Evolutionary conservation across 1,140 invertebrate genomes (phyloP).

Genomic region (Lithobius niger): DNA sequence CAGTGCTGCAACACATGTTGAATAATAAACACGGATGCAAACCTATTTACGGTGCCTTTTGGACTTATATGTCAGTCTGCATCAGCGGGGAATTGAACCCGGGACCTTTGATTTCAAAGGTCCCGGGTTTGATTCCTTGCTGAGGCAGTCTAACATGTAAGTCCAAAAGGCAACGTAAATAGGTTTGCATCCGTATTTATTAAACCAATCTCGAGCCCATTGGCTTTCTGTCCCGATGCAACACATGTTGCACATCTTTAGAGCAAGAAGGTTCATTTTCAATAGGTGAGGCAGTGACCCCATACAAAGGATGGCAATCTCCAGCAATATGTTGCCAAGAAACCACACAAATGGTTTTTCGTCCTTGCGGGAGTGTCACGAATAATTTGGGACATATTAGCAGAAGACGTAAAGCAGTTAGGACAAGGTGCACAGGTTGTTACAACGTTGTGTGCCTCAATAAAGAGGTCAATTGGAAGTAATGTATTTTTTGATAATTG

Average conservation of each 20-base stretch:
- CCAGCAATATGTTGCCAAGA: slow-evolving; percentile 18
- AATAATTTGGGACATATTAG: not conserved
- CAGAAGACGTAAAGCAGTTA: not conserved
- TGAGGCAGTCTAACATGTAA: too few relatives aligned
- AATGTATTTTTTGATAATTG: not conserved
- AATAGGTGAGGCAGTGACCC: slow-evolving; percentile 18
- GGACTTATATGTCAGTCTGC: too few relatives aligned
- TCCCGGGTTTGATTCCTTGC: too few relatives aligned
- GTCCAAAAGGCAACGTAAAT: too few relatives aligned
- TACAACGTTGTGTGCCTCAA: not conserved
- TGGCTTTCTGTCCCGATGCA: too few relatives aligned
- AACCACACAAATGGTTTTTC: slow-evolving; percentile 18
- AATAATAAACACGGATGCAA: too few relatives aligned
- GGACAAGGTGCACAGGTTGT: not conserved
- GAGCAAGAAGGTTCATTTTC: slow-evolving; percentile 1
- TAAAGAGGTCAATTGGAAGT: not conserved
- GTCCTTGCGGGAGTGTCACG: not conserved
- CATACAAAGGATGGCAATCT: slow-evolving; percentile 17
- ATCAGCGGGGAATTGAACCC: too few relatives aligned
- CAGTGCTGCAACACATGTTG: not conserved
- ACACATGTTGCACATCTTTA: not conserved
- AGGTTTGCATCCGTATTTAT: too few relatives aligned
- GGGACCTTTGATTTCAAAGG: too few relatives aligned
- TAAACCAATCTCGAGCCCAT: too few relatives aligned
- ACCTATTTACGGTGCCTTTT: too few relatives aligned